Evolutionary conservation across 92 coral and sea anemone genomes (phyloP), one percentile per base, ranked within the genome.

Genomic region (Umimayanthus kanabou): DNA sequence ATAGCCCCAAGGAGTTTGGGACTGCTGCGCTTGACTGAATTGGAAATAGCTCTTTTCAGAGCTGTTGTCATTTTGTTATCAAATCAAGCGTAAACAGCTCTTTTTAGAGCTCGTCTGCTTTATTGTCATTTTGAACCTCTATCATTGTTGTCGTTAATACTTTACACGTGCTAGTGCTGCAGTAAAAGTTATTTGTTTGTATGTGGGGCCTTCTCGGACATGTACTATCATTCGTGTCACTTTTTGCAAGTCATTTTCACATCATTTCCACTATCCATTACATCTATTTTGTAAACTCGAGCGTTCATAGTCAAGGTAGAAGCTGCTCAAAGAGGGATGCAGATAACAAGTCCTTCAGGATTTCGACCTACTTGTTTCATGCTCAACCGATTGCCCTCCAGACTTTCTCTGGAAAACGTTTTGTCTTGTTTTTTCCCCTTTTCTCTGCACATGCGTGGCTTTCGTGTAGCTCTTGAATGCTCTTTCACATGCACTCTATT

Each of bases 41-140:
- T 33, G 85, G 70, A 33, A 61, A 80, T 80, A 57, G 73, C 73
- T 80, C 85, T 57, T 28, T 28, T 25, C 33, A 69, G 85, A 81
- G 85, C 85, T 66, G 55, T 39, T 33, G 49, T 39, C 11, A 47
- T 6, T 47, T 47, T 47, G 10, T 47, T 47, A 7, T 9, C 50
- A 47, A 11, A 7, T 47, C 50, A 37, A 28, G 18, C 15, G 82
- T 37, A 26, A 53, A 79, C 49, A 49, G 67, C 67, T 79, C 82
- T 49, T 33, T 25, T 25, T 65, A 69, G 85, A 81, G 85, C 85
- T 66, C 23, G 61, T 77, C 5, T 8, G 39, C 13, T 23, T 8
- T 76, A 29, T 76, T 80, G 30, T 37, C 49, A n/a, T 18, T 33
- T 37, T 65, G 76, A 7, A 16, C 70, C 8, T 10, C 8, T 75